Percentiles rank a stretch among this genome's conserved stretches.
These are phyloP conservation scores for Allolobophora icterica DNA, from an alignment of 2,888 invertebrate species.

Conservation along the genomic window DNA sequence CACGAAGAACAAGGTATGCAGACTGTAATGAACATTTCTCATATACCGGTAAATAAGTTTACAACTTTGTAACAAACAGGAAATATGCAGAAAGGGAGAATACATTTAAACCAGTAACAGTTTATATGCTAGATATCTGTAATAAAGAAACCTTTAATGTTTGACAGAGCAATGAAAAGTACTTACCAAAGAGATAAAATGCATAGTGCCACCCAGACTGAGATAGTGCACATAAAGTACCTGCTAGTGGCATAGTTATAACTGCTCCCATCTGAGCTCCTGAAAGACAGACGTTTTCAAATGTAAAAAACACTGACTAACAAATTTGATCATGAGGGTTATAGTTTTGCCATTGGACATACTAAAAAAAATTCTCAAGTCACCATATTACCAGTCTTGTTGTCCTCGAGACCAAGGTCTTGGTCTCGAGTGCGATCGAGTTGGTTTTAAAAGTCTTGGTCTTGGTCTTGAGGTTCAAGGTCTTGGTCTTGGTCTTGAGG, in stretches of 20 bases:
- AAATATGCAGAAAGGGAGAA: not conserved
- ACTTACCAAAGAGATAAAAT: constrained; percentile 21
- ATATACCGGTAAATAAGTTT: too few relatives aligned
- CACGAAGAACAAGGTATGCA: too few relatives aligned
- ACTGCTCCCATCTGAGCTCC: constrained; percentile 25
- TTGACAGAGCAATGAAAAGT: not conserved
- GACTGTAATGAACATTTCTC: too few relatives aligned
- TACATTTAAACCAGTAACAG: not conserved
- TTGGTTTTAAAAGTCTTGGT: too few relatives aligned
- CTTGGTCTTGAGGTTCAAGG: too few relatives aligned
- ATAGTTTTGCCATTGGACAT: not conserved
- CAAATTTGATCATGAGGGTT: not conserved
- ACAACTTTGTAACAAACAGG: too few relatives aligned
- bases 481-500: too few relatives aligned
- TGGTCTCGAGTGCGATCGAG: too few relatives aligned
- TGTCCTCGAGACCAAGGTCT: too few relatives aligned
- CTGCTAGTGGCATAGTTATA: not conserved
- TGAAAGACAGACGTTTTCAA: not conserved
- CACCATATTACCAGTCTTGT: too few relatives aligned
- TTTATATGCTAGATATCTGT: not conserved
- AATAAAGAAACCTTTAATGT: not conserved
- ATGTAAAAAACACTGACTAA: not conserved
- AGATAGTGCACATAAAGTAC: not conserved
- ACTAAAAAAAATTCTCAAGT: not conserved
- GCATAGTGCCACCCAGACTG: not conserved